Evolutionary conservation across 2,888 invertebrate genomes (phyloP).

Genomic region (Portevinia maculata): DNA sequence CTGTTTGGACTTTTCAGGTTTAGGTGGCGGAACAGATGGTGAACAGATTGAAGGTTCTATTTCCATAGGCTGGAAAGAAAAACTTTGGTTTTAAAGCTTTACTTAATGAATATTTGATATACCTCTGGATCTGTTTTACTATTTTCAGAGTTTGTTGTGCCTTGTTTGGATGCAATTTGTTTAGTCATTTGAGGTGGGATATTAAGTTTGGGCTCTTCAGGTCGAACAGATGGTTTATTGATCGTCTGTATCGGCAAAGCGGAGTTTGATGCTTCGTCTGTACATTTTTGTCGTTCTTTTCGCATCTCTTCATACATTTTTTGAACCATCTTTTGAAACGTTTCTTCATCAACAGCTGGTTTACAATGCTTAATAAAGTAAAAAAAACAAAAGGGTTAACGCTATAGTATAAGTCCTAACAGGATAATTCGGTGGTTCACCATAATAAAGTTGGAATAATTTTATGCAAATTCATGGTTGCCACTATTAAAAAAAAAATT

Average conservation of each 20-base stretch:
- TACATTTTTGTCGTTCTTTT: slow-evolving; percentile 85
- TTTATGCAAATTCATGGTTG: too few species aligned
- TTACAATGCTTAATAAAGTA: slow-evolving; percentile 87
- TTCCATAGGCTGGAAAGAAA: slow-evolving; percentile 77
- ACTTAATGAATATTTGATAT: slow-evolving; percentile 8
- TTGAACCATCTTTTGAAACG: slow-evolving; percentile 95
- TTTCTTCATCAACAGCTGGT: slow-evolving; percentile 96
- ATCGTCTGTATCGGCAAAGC: slow-evolving; percentile 22
- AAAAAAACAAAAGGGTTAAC: too few species aligned
- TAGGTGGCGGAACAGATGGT: slow-evolving; percentile 78
- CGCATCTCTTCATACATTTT: slow-evolving; percentile 91
- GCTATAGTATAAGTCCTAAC: too few species aligned
- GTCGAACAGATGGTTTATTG: slow-evolving; percentile 31
- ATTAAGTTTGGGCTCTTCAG: slow-evolving; percentile 50
- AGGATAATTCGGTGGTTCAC: too few species aligned
- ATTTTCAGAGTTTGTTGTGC: slow-evolving; percentile 49
- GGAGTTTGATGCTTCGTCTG: slow-evolving; percentile 43
- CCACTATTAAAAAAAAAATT: too few species aligned
- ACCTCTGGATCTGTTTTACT: slow-evolving; percentile 81
- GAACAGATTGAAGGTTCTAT: slow-evolving; percentile 81
- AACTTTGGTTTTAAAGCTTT: too few species aligned
- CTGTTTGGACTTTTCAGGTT: slow-evolving; percentile 51
- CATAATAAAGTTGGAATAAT: too few species aligned
- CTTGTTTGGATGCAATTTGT: slow-evolving; percentile 40
- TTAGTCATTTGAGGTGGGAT: slow-evolving; percentile 31